Evolutionary conservation across 2,797 vertebrate species (phyloP).

Genomic region (Thripadectes ignobilis): DNA sequence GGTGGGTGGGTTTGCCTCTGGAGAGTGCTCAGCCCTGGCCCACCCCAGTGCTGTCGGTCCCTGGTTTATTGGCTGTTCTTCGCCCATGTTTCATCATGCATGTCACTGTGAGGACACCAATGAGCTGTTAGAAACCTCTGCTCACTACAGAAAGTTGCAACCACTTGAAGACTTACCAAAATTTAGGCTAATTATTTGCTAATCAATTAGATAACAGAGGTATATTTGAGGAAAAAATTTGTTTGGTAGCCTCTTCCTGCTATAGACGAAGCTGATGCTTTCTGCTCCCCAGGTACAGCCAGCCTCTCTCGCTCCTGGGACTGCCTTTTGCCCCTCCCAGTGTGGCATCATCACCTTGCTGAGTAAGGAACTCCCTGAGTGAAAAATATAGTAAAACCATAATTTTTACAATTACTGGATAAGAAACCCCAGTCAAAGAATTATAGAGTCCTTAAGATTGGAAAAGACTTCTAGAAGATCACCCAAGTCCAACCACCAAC

Average conservation of each 20-base stretch:
- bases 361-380: neutral
- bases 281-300: neutral
- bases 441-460: neutral
- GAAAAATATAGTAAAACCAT: neutral
- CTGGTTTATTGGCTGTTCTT: neutral
- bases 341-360: neutral
- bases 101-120: neutral
- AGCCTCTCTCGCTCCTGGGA: neutral
- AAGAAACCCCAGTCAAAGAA: neutral
- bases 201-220: neutral
- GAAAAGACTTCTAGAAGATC: neutral
- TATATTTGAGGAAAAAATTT: neutral
- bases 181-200: neutral
- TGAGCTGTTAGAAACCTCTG: neutral
- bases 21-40: neutral
- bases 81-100: rapidly evolving
- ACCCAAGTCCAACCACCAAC: neutral
- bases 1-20: neutral
- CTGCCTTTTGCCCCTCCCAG: neutral
- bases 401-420: neutral
- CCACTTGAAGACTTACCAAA: neutral
- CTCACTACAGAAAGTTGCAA: neutral
- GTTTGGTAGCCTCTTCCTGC: neutral
- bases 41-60: neutral
- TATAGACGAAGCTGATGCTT: neutral